These are phyloP conservation scores for Panthera uncia DNA, from an alignment of 2,113 vertebrate species.

Conservation along the genomic window DNA sequence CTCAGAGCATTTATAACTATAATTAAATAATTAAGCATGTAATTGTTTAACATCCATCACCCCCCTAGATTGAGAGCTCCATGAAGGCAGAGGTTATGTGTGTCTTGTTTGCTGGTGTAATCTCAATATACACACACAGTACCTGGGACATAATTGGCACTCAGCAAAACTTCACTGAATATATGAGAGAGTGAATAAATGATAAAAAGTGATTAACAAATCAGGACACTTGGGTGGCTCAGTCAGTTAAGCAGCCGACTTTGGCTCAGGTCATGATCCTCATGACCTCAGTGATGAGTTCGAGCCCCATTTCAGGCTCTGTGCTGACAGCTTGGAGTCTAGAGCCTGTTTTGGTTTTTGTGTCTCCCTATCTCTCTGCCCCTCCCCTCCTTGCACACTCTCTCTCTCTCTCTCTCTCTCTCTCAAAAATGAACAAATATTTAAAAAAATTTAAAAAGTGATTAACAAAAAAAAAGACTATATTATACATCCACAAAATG, in stretches of 20 bases:
- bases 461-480: neutral
- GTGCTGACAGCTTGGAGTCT: too few relatives aligned
- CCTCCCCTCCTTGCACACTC: too few relatives aligned
- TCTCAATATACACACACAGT: neutral
- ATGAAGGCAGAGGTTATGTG: neutral
- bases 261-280: too few relatives aligned
- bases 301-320: too few relatives aligned
- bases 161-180: neutral
- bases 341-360: too few relatives aligned
- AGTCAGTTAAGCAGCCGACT: too few relatives aligned
- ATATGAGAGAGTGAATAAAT: neutral
- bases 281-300: too few relatives aligned
- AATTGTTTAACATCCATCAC: neutral
- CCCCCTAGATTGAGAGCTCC: neutral
- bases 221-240: too few relatives aligned
- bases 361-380: too few relatives aligned
- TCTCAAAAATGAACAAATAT: too few relatives aligned
- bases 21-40: neutral
- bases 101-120: neutral
- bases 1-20: neutral
- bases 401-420: too few relatives aligned
- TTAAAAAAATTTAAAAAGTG: neutral
- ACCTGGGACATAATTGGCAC: neutral
- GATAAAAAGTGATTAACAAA: neutral
- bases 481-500: neutral